These are phyloP conservation scores for Pachypeltis micranthus DNA, from an alignment of 1,140 invertebrate genomes.

Conservation along the genomic window DNA sequence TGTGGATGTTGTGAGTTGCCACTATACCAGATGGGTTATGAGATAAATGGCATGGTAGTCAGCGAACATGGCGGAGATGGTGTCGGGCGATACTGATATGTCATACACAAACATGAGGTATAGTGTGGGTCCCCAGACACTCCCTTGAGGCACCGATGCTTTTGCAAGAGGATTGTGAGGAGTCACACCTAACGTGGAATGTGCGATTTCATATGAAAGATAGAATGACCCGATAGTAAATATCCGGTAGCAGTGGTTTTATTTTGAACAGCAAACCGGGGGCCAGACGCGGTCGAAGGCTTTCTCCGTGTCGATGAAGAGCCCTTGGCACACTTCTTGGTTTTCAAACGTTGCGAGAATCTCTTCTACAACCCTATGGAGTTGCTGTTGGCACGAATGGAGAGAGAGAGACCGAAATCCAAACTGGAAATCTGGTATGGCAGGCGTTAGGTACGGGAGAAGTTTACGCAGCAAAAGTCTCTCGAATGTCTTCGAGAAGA, in stretches of 20 bases:
- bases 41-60: too few species aligned
- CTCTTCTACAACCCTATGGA: neutral
- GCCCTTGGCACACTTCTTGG: neutral
- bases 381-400: neutral
- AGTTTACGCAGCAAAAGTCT: neutral
- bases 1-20: too few species aligned
- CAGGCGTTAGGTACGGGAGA: neutral
- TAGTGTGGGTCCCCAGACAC: too few species aligned
- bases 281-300: neutral
- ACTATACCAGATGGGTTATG: too few species aligned
- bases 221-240: neutral
- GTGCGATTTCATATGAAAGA: neutral
- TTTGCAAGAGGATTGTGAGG: too few species aligned
- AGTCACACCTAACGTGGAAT: too few species aligned
- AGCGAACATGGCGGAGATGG: too few species aligned
- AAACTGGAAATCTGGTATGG: neutral
- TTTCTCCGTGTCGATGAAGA: slow-evolving; percentile 8
- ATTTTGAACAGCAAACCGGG: neutral
- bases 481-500: slow-evolving; percentile 21
- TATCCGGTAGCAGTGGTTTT: neutral
- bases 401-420: neutral
- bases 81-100: too few species aligned
- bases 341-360: neutral
- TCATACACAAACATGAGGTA: too few species aligned
- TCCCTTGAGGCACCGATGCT: too few species aligned